Evolutionary conservation across 2,113 vertebrate genomes (phyloP), one percentile per base, ranked within the genome.

Genomic region (Physeter macrocephalus): DNA sequence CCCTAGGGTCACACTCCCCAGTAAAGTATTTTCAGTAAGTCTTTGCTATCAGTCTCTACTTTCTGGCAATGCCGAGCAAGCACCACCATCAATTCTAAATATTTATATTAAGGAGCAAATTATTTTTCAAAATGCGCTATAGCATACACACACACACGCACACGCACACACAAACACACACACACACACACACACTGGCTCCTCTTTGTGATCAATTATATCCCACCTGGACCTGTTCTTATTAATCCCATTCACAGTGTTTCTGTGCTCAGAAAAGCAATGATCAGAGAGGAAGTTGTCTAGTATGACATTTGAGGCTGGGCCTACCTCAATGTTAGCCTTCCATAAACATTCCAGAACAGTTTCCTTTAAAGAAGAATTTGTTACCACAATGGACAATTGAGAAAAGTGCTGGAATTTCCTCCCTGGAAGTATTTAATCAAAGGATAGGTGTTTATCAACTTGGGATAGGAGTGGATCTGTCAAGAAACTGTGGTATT

Each of bases 81-180:
- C 13, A 52, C 5, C 29, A 20, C 46, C 2, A 15, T 36, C 34
- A 67, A 83, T 83, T n/a, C 39, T 67, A 85, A 69, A 85, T 21
- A 71, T 54, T 78, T 62, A 66, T 4, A 75, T 59, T 52, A 69
- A 66, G 15, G 25, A 78, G 88, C 14, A 89, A 90, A 71, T 84
- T 43, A 84, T 75, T 61, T 92, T 95, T 95, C 62, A 64, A 74
- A 93, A 72, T 64, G 36, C n/a, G 9, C 18, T 62, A 13, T 31
- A 83, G 4, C 8, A 62, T 5, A 27, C 49, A 18, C 25, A 4
- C 39, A 3, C 10, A 0, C 2, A 1, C 18, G 5, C 4, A 2
- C 2, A 5, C 15, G 1, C 64, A 17, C 14, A 29, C 74, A 67
- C 29, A 46, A 62, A 5, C 10, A 41, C 14, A 11, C 31, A 25